These are phyloP conservation scores for Diadema setosum DNA, from an alignment of 35 echinoderm and acorn worm genomes.

Conservation along the genomic window DNA sequence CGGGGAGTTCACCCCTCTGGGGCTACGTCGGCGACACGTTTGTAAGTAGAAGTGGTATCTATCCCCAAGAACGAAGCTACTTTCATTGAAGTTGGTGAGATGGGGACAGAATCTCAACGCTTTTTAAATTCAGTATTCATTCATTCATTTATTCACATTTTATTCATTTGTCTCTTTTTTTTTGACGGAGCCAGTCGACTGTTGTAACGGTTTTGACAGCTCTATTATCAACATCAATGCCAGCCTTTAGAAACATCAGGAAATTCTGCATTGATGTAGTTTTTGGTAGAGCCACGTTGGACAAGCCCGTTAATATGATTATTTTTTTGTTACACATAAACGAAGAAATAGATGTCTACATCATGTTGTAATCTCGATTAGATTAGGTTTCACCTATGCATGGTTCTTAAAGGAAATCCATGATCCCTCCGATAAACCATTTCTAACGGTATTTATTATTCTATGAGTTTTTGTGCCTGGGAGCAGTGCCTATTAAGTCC, in stretches of 20 bases:
- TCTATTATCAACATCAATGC: background rate
- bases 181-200: background rate
- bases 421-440: background rate
- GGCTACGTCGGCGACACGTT: background rate
- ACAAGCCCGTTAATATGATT: no score
- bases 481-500: background rate
- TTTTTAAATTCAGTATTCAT: background rate
- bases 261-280: no score
- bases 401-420: background rate
- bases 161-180: background rate
- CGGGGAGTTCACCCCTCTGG: background rate
- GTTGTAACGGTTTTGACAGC: background rate
- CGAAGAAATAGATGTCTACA: no score
- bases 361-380: no score
- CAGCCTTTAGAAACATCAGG: no score
- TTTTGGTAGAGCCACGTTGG: no score
- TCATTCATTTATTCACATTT: background rate
- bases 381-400: no score
- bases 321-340: no score
- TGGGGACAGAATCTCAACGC: background rate
- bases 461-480: background rate
- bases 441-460: background rate
- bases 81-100: background rate
- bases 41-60: background rate
- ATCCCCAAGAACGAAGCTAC: no score